Evolutionary conservation across 37 sponge, comb jelly and placozoan species (phyloP).

Genomic region (Ephydatia muelleri): DNA sequence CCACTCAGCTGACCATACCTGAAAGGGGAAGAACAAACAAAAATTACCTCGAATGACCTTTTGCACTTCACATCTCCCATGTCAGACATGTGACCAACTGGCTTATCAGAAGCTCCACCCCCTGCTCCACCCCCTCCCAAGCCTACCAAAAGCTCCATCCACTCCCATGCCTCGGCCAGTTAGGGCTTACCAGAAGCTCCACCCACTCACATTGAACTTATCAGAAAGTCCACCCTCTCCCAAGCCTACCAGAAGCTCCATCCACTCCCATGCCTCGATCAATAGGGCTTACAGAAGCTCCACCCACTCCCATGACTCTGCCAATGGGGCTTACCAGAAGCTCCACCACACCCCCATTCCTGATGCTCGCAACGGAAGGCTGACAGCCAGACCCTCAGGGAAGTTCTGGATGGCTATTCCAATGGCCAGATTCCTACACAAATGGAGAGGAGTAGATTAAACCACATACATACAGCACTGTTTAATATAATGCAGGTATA

Average conservation of each 20-base stretch:
- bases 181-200: no score
- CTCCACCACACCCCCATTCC: slow-evolving; percentile 80
- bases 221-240: slow-evolving; percentile 72
- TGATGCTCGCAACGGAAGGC: slow-evolving; percentile 89
- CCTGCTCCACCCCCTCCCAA: background rate
- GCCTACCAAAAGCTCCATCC: no score
- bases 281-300: no score
- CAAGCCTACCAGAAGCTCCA: no score
- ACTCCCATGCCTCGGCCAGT: no score
- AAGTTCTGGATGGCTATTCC: slow-evolving; percentile 98
- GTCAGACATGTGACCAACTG: background rate
- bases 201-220: slow-evolving; percentile 20
- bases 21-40: no score
- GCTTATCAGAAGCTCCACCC: background rate
- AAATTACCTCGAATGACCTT: no score
- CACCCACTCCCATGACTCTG: no score
- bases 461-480: background rate
- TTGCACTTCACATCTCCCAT: no score
- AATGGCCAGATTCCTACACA: slow-evolving; percentile 81
- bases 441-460: no score
- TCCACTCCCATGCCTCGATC: no score
- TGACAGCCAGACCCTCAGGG: slow-evolving; percentile 97
- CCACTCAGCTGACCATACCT: slow-evolving; percentile 99
- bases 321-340: slow-evolving; percentile 73
- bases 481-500: background rate